These are phyloP conservation scores for Nemopilema nomurai DNA, from an alignment of 30 jellyfish, hydroid and myxozoan genomes.

Conservation along the genomic window DNA sequence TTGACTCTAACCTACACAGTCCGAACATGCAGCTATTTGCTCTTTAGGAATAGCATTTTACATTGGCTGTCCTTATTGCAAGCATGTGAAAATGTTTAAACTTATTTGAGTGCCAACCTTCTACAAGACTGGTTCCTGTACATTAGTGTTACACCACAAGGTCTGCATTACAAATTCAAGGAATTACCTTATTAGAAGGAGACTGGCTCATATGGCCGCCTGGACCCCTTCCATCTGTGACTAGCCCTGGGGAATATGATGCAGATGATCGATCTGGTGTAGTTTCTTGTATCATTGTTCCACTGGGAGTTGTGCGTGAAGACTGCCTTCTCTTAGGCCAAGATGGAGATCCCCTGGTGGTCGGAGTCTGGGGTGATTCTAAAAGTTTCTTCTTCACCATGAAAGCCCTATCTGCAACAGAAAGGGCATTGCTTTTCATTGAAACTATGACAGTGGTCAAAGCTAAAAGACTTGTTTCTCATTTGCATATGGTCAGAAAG, in stretches of 20 bases:
- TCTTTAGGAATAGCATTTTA: too few species aligned
- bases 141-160: too few species aligned
- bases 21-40: too few species aligned
- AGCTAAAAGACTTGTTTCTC: not conserved
- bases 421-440: not conserved
- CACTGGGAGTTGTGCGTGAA: conserved; percentile 62
- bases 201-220: conserved; percentile 19
- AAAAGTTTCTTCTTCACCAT: not conserved
- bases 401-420: conserved; percentile 21
- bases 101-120: too few species aligned
- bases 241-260: conserved; percentile 18
- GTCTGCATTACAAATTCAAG: not conserved
- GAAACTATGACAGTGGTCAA: too few species aligned
- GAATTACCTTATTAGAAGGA: conserved; percentile 12
- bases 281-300: conserved; percentile 23
- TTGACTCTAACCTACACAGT: too few species aligned
- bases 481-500: too few species aligned
- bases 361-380: conserved; percentile 13
- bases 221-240: not conserved
- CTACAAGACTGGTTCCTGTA: too few species aligned
- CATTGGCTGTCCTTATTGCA: too few species aligned
- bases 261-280: conserved; percentile 34
- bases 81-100: too few species aligned
- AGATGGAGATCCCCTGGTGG: conserved; percentile 1
- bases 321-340: conserved; percentile 54